Percentiles rank a stretch among this genome's conserved stretches.
phyloP scores from a whole-genome alignment of 2,888 invertebrate genomes.

The Deilephila elpenor region DNA sequence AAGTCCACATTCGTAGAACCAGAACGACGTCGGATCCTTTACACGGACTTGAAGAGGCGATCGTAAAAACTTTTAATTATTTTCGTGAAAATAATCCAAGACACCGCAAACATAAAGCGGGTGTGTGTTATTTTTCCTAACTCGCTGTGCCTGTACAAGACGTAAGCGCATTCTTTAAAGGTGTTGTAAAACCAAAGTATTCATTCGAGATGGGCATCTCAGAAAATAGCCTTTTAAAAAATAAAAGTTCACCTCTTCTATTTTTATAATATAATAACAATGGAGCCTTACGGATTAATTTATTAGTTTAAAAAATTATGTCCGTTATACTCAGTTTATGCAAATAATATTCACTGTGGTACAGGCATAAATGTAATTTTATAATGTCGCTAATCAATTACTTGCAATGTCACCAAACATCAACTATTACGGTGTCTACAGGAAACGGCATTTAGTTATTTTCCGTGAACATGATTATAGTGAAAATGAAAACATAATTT shows the following conservation, averaged over 20 bases:
- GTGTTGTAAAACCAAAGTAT: conserved; percentile 81
- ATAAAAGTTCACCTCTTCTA: conserved; percentile 53
- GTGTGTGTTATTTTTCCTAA: conserved; percentile 73
- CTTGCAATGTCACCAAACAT: background rate
- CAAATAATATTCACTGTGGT: no score
- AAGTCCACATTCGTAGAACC: conserved; percentile 58
- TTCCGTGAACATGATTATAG: conserved; percentile 26
- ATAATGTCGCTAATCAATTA: background rate
- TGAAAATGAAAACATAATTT: conserved; percentile 33
- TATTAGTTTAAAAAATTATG: no score
- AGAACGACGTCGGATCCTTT: conserved; percentile 56
- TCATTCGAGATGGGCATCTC: conserved; percentile 42
- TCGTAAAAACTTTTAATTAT: conserved; percentile 83
- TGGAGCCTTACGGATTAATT: background rate
- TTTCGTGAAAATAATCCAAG: conserved; percentile 68
- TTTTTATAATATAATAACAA: background rate
- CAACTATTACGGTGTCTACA: background rate
- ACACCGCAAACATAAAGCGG: conserved; percentile 75
- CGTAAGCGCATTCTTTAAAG: conserved; percentile 80
- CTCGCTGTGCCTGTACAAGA: conserved; percentile 60
- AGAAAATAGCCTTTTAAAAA: conserved; percentile 63
- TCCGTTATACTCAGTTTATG: no score
- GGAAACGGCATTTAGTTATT: conserved; percentile 35
- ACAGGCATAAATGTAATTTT: no score
- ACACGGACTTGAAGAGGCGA: conserved; percentile 64